These are phyloP conservation scores for Hoplostethus atlanticus DNA, from an alignment of 2,797 vertebrate genomes.

Conservation along the genomic window DNA sequence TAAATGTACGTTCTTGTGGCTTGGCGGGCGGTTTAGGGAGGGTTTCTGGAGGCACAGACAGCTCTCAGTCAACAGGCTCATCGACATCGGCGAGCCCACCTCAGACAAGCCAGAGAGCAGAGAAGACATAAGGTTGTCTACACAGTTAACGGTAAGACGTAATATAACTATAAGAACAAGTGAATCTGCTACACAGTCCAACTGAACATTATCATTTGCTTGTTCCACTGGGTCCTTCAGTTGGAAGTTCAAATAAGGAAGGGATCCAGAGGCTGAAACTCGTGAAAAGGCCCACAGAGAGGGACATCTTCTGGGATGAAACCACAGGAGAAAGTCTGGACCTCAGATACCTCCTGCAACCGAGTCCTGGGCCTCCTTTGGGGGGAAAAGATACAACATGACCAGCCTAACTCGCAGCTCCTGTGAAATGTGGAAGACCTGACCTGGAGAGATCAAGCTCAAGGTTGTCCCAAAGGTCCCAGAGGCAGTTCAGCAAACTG, in stretches of 20 bases:
- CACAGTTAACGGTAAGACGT: conserved; percentile 50
- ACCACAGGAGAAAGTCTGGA: conserved; percentile 77
- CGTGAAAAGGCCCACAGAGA: conserved; percentile 65
- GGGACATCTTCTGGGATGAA: conserved; percentile 83
- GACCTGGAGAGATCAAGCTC: conserved; percentile 5
- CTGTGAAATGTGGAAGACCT: not conserved
- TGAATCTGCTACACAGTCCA: not conserved
- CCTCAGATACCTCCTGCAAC: conserved; percentile 49
- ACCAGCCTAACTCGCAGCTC: not conserved
- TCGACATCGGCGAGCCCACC: conserved; percentile 52
- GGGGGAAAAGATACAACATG: conserved; percentile 6
- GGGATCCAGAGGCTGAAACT: conserved; percentile 57
- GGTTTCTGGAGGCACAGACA: conserved; percentile 70
- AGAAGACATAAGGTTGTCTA: conserved; percentile 50
- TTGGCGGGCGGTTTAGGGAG: conserved; percentile 41
- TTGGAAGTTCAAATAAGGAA: conserved; percentile 29
- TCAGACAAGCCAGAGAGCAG: conserved; percentile 59
- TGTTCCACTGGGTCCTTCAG: conserved; percentile 16
- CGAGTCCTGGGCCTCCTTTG: conserved; percentile 30
- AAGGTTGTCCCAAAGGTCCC: not conserved
- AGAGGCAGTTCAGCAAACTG: conserved; percentile 5
- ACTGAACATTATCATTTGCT: not conserved
- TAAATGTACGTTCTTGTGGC: not conserved
- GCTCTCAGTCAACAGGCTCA: conserved; percentile 58
- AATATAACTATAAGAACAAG: not conserved